Evolutionary conservation across 2,113 vertebrate genomes (phyloP), one percentile per base, ranked within the genome.

Genomic region (Polypterus senegalus): DNA sequence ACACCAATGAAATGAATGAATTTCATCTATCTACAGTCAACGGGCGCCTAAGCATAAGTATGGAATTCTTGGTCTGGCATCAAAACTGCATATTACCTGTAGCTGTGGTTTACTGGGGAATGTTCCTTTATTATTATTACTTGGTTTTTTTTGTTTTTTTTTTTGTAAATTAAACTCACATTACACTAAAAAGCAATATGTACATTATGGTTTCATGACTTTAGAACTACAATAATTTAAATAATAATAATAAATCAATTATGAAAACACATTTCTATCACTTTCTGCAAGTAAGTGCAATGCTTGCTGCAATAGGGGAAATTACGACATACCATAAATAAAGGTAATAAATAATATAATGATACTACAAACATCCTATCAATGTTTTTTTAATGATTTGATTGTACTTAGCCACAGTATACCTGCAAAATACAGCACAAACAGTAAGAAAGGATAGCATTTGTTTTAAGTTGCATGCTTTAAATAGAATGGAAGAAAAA

Each of bases 21-120:
- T 74, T 65, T 82, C 73, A 73, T 86, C 66, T 88, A 87, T 87
- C 84, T 88, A 87, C 86, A 90, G 71, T 76, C 74, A 86, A 83
- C 79, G 81, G 78, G 78, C 80, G 78, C 79, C 75, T 80, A 80
- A 80, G 80, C 81, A 80, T 78, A 79, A 79, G 78, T 80, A 75
- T 76, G 67, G 27, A 27, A 27, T 27, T 27, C 27, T 27, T 27
- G 27, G 27, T 27, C 27, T 27, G 27, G 27, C 27, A 27, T 27
- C 27, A 27, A 27, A 27, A 27, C 27, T 27, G 27, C 27, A 27
- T 27, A 27, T 27, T 27, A 27, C 27, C 27, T 27, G 27, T 27
- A 27, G 27, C 27, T 27, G 27, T 27, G 27, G 27, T 27, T 27
- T 27, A 27, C 27, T 27, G 27, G 27, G 27, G 27, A 27, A 27